These are phyloP conservation scores for Salvelinus fontinalis DNA, from an alignment of 2,113 vertebrate species.

Conservation along the genomic window DNA sequence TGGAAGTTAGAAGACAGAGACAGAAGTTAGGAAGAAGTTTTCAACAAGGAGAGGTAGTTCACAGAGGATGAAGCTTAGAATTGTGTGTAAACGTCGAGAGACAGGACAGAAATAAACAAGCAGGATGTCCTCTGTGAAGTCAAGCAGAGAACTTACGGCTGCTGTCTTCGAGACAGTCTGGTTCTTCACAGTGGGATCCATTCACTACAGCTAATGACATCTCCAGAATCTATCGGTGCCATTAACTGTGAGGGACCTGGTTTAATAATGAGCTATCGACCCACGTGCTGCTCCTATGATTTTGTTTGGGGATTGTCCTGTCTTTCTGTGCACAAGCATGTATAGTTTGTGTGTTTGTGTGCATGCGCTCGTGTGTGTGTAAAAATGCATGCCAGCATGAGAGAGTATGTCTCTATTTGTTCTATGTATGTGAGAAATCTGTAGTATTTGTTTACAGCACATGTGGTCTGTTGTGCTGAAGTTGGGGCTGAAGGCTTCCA, in stretches of 20 bases:
- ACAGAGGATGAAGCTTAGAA: conserved; percentile 26
- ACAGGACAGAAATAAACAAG: conserved; percentile 48
- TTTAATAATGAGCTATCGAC: background rate
- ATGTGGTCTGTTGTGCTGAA: background rate
- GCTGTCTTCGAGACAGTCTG: background rate
- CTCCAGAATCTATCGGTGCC: conserved; percentile 2
- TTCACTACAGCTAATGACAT: conserved; percentile 12
- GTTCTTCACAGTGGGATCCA: conserved; percentile 6
- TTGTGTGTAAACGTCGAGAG: conserved; percentile 16
- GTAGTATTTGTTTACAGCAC: background rate
- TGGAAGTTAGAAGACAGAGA: conserved; percentile 37
- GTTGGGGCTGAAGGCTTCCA: background rate
- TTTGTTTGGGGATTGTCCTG: background rate
- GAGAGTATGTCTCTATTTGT: background rate
- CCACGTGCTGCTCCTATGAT: background rate
- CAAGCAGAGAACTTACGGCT: conserved; percentile 59
- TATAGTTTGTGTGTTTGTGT: too few relatives aligned
- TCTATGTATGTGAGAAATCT: background rate
- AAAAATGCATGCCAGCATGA: background rate
- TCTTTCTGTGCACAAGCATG: conserved; percentile 11
- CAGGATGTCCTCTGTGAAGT: conserved; percentile 64
- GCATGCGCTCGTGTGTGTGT: background rate
- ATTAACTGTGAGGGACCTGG: conserved; percentile 5
- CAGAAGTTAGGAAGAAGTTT: background rate
- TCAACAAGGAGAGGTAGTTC: conserved; percentile 52